Evolutionary conservation across 1,140 invertebrate species (phyloP), one percentile per base, ranked within the genome.

Genomic region (Globodera rostochiensis): DNA sequence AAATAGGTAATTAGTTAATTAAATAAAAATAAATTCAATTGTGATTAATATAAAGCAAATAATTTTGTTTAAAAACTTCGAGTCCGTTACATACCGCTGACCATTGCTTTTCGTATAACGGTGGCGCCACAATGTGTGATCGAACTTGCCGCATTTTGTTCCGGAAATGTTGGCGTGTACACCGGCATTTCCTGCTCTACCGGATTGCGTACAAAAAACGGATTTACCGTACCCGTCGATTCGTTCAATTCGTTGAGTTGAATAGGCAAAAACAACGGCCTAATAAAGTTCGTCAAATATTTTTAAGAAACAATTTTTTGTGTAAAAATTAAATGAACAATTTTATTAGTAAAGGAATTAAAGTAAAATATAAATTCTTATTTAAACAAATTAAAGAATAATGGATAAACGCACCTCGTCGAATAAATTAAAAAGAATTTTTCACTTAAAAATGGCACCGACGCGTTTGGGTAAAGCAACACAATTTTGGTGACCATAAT

Each of bases 371-470:
- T 1, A 25, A 0, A 25, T 25, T 25, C 25, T 25, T 25, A 36
- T 36, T 36, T 36, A 36, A 36, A 36, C 2, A 2, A 36, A 36
- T 36, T 36, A 36, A 36, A 36, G 25, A 36, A 36, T 36, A 1
- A 36, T 36, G 36, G 36, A 36, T 36, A 36, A 36, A 36, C 36
- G 36, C 36, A 64, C 57, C 57, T 64, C 19, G 57, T 64, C 15
- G 57, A 15, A 64, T 64, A 64, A 64, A 64, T 19, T 6, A 92
- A 92, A 21, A 84, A 85, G 45, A 77, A 84, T 57, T 6, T 93
- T 93, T 83, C 93, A 93, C 87, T n/a, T 76, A 76, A 57, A 76
- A 76, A 57, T 50, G 66, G 66, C 9, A 76, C n/a, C 45, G 57
- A 64, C 1, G 57, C 50, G 19, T 57, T 64, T 49, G 50, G 57